These are phyloP conservation scores for Diplodus puntazzo DNA, from an alignment of 2,797 vertebrate genomes.

Conservation along the genomic window DNA sequence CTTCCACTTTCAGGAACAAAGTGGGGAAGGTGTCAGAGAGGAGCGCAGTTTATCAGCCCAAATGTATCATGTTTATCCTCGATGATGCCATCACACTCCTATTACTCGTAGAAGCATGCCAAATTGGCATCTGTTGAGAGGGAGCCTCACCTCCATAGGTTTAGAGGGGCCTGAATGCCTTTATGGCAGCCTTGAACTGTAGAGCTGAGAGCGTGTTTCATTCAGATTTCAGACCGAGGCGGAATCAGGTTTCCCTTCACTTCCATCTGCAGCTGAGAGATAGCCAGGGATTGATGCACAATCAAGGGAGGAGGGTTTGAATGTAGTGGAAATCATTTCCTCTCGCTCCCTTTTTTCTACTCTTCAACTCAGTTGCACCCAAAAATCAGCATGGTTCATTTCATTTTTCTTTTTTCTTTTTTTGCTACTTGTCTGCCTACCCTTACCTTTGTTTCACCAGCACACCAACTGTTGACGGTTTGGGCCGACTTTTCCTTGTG, in stretches of 20 bases:
- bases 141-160: constrained; percentile 48
- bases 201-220: constrained; percentile 77
- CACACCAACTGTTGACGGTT: constrained; percentile 23
- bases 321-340: constrained; percentile 69
- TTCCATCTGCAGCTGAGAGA: constrained; percentile 77
- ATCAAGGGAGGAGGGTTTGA: constrained; percentile 71
- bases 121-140: constrained; percentile 59
- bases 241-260: constrained; percentile 68
- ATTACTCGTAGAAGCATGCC: constrained; percentile 39
- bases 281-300: constrained; percentile 79
- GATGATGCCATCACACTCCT: constrained; percentile 39
- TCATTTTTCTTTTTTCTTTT: not conserved
- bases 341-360: constrained; percentile 30
- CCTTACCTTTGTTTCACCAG: constrained; percentile 9
- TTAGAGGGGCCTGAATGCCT: constrained; percentile 50
- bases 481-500: constrained; percentile 44
- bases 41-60: constrained; percentile 32
- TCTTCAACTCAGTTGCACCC: constrained; percentile 40
- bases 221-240: constrained; percentile 78
- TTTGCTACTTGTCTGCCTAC: constrained; percentile 31
- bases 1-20: constrained; percentile 17
- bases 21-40: not conserved
- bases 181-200: constrained; percentile 71
- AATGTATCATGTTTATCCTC: constrained; percentile 33
- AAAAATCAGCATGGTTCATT: constrained; percentile 49